Percentiles rank a stretch among this genome's conserved stretches.
Conservation (phyloP, 1,140 invertebrate genomes). For the Trialeurodes vaporariorum region DNA sequence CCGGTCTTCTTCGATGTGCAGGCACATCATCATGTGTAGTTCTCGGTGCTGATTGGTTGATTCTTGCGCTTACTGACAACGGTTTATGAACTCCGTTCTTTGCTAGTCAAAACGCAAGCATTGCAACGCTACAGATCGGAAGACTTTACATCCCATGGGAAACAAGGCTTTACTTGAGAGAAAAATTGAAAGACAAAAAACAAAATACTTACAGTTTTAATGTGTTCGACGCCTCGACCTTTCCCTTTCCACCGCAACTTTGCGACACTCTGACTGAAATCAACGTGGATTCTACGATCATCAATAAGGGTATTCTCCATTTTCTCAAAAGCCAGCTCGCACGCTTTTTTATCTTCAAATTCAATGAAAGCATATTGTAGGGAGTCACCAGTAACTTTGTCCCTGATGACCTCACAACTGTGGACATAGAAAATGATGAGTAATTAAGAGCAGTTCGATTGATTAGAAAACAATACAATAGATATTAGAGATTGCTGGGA, state of each 20-base stretch:
- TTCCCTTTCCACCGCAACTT: constrained; percentile 83
- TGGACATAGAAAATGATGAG: constrained; percentile 17
- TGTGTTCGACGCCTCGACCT: constrained; percentile 52
- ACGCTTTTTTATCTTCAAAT: constrained; percentile 87
- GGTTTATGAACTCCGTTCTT: too few relatives aligned
- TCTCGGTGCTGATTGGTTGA: too few relatives aligned
- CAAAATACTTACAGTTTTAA: constrained; percentile 17
- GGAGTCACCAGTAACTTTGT: constrained; percentile 85
- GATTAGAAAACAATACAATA: too few relatives aligned
- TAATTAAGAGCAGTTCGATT: too few relatives aligned
- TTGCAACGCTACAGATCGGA: too few relatives aligned
- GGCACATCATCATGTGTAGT: too few relatives aligned
- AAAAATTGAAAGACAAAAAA: constrained; percentile 7
- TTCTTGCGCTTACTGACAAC: too few relatives aligned
- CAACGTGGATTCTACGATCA: constrained; percentile 96
- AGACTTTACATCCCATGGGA: not conserved
- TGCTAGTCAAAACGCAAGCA: too few relatives aligned
- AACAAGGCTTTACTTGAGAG: not conserved
- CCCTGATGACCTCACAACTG: constrained; percentile 93
- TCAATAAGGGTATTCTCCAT: constrained; percentile 99
- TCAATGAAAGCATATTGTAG: constrained; percentile 99
- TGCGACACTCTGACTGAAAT: constrained; percentile 97
- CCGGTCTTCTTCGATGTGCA: too few relatives aligned
- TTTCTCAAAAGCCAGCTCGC: constrained; percentile 98
- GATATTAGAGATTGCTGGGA: too few relatives aligned